Evolutionary conservation across 2,113 vertebrate species (phyloP).

Genomic region (Phainopepla nitens): DNA sequence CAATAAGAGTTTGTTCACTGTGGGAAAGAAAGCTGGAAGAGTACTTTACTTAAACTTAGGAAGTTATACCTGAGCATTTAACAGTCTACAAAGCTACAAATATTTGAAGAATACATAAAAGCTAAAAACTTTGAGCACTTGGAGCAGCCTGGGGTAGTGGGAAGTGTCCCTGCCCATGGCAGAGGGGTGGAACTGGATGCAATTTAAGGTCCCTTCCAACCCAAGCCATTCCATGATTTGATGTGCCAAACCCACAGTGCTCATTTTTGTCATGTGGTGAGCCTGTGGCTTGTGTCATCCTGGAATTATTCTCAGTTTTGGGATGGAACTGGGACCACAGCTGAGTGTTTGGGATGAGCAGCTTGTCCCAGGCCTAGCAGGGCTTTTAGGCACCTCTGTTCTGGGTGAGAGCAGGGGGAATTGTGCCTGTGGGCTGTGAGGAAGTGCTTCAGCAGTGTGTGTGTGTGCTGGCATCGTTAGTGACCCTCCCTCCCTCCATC

Average conservation of each 20-base stretch:
- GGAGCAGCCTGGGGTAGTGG: background rate
- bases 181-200: background rate
- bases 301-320: background rate
- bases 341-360: background rate
- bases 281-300: background rate
- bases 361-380: background rate
- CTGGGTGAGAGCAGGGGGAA: background rate
- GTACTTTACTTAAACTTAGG: background rate
- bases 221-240: no score
- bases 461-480: rapidly evolving
- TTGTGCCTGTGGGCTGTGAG: background rate
- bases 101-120: background rate
- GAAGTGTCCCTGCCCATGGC: background rate
- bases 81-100: background rate
- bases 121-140: background rate
- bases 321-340: background rate
- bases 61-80: background rate
- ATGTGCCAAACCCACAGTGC: background rate
- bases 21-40: background rate
- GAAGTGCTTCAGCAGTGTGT: rapidly evolving
- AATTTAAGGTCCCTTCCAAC: background rate
- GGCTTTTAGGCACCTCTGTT: background rate
- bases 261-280: background rate
- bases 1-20: background rate
- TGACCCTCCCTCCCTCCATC: rapidly evolving